Conservation (phyloP, 1,140 invertebrate species). For the Saccostrea cuccullata region DNA sequence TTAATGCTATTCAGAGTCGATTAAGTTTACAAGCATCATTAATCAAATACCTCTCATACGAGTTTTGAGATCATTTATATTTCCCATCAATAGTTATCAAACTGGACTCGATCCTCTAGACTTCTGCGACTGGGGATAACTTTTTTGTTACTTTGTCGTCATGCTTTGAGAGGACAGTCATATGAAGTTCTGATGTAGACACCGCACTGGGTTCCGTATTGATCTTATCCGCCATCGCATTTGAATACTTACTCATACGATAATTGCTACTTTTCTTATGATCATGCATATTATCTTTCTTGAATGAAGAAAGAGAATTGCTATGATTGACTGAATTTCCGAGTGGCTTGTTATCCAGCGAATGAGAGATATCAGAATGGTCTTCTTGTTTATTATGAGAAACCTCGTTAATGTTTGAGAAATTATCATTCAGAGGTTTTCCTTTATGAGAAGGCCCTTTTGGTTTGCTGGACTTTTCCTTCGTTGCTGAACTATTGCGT, state of each 20-base stretch:
- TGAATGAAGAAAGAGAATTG: not conserved
- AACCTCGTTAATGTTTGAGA: slow-evolving; percentile 16
- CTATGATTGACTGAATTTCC: not conserved
- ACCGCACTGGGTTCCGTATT: not conserved
- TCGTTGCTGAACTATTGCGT: not conserved
- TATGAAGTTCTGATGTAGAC: slow-evolving; percentile 8
- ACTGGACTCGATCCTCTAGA: not conserved
- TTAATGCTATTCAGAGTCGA: too few relatives aligned
- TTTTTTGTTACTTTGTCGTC: not conserved
- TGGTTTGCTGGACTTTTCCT: not conserved
- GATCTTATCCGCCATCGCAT: not conserved
- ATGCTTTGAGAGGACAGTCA: not conserved
- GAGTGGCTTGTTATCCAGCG: not conserved
- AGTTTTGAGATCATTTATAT: not conserved
- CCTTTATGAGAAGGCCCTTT: not conserved
- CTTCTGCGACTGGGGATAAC: slow-evolving; percentile 1
- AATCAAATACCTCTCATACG: not conserved
- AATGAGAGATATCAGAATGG: not conserved
- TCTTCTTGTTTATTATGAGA: not conserved
- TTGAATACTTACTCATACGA: slow-evolving; percentile 9
- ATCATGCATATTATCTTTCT: not conserved
- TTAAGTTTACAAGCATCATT: too few relatives aligned
- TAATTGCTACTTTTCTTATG: slow-evolving; percentile 11
- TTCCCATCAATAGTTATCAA: not conserved
- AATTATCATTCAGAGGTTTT: not conserved